Evolutionary conservation across 2,113 vertebrate species (phyloP).

Genomic region (Emydocephalus ijimae): DNA sequence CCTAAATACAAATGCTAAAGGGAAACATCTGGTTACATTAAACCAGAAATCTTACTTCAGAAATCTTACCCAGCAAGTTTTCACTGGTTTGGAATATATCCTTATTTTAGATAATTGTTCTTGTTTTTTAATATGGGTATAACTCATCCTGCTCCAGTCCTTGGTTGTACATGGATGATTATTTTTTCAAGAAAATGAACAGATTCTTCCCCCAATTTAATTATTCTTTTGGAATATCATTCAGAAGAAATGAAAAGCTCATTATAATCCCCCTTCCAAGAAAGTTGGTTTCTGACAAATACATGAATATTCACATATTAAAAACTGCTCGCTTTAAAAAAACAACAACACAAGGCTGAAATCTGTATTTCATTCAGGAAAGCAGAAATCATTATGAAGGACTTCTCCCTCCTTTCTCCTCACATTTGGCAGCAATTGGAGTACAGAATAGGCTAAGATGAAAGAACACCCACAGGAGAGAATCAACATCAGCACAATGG

Average conservation of each 20-base stretch:
- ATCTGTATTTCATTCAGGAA: conserved; percentile 1
- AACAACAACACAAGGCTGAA: conserved; percentile 7
- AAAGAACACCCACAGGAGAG: fast-evolving
- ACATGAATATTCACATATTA: conserved; percentile 54
- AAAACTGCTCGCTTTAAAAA: conserved; percentile 44
- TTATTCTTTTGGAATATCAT: conserved; percentile 44
- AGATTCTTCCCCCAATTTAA: conserved; percentile 25
- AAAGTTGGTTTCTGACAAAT: conserved; percentile 33
- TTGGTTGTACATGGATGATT: not conserved
- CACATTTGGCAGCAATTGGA: not conserved
- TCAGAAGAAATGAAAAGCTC: conserved; percentile 41
- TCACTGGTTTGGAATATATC: not conserved
- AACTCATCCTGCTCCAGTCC: not conserved
- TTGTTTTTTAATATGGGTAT: not conserved
- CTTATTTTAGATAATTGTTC: not conserved
- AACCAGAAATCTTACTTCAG: no score
- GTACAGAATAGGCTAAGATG: not conserved
- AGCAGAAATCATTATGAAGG: conserved; percentile 21
- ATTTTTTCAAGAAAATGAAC: conserved; percentile 1
- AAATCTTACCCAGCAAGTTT: not conserved
- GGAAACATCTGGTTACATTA: not conserved
- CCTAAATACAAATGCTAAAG: not conserved
- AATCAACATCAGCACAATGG: not conserved
- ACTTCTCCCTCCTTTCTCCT: not conserved
- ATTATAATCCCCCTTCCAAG: conserved; percentile 14